Evolutionary conservation across 2,113 vertebrate species (phyloP).

Genomic region (Fulmarus glacialis): DNA sequence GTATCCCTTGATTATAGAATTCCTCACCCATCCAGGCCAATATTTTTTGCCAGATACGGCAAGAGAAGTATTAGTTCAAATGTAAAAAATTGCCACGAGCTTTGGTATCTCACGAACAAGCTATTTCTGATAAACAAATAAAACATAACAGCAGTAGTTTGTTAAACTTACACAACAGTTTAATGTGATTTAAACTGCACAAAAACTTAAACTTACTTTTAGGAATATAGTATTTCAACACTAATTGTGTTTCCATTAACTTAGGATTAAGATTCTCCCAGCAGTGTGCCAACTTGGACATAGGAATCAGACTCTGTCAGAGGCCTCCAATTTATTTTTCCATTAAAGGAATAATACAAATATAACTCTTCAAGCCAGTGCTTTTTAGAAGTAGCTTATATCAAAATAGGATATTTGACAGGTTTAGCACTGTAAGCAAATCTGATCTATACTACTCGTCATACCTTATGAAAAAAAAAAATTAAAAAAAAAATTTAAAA

Average conservation of each 20-base stretch:
- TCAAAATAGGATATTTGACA: neutral
- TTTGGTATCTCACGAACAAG: neutral
- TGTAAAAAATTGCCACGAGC: neutral
- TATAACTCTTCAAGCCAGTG: neutral
- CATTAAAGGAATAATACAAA: neutral
- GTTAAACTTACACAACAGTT: neutral
- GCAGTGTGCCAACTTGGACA: neutral
- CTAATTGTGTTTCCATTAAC: neutral
- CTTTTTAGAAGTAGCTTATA: neutral
- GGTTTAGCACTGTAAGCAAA: neutral
- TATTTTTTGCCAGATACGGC: neutral
- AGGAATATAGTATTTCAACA: neutral
- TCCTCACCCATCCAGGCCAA: neutral
- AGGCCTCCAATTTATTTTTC: neutral
- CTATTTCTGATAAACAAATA: neutral
- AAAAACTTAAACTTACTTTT: neutral
- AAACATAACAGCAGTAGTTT: neutral
- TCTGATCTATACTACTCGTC: neutral
- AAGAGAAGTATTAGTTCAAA: neutral
- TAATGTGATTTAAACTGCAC: neutral
- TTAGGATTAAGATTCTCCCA: neutral
- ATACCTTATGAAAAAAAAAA: fast-evolving
- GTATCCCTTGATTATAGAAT: neutral
- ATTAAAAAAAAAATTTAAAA: no score
- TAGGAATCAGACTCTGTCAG: neutral